Base-by-base conservation (phyloP, 2,888 invertebrate species). In the Leucoma salicis region DNA sequence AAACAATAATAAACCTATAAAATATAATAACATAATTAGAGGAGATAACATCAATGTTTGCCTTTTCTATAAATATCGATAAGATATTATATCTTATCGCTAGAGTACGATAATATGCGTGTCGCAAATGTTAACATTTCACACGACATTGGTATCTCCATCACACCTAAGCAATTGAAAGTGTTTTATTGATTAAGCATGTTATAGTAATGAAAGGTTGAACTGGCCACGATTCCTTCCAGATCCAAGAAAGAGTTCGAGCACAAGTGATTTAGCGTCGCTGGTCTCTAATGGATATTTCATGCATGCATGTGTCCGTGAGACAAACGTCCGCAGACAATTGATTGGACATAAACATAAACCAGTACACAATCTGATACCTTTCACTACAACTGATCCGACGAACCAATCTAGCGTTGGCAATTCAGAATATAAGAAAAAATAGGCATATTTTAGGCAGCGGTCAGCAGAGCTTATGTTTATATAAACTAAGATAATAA, bases 221-320 rank as follows among this genome's bases (percentile, higher is more conserved):
- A 63, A 63, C 59, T 42, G 59, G 65, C 42, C 74, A 75, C 77
- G 78, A 73, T 71, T 75, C 74, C 70, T 75, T 76, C 76, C 69
- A 74, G 77, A 77, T 78, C 74, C 76, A 81, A 78, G 82, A 82
- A 83, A 83, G 82, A 60, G 31, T 35, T 18, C 61, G 62, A 74
- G 72, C 69, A 71, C 64, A 59, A 55, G 48, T 59, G 63, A 62
- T 68, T 71, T 68, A 67, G 57, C 54, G 59, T 36, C 50, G 66
- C 58, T 60, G 56, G 66, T 74, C 77, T 68, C 72, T 67, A 55
- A 52, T 64, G 52, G 48, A 60, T 21, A 8, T 21, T 21, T 6
- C 8, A 21, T 21, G 21, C 5, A 21, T 21, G 27, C n/a, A 25
- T 55, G 62, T 57, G 47, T 53, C 57, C 47, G 39, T 55, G 48